Evolutionary conservation across 1,140 invertebrate genomes (phyloP).

Genomic region (Hermatobates lingyangjiaoensis): DNA sequence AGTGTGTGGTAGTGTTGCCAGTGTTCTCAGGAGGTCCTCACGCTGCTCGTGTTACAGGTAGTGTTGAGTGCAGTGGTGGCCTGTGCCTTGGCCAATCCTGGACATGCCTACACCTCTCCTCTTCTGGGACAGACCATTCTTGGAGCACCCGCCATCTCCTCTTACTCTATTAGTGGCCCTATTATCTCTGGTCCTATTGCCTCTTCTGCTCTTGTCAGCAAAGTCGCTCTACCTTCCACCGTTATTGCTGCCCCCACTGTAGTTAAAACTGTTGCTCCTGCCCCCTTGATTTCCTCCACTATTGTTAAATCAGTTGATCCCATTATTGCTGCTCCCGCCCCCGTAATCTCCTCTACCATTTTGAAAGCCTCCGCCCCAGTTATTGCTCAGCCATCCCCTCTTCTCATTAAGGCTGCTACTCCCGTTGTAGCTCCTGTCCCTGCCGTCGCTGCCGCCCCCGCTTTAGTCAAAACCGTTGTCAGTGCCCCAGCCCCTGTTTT

Average conservation of each 20-base stretch:
- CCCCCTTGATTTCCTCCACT: constrained; percentile 2
- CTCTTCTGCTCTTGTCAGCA: no score
- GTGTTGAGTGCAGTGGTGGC: constrained; percentile 19
- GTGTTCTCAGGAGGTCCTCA: no score
- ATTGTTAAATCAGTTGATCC: no score
- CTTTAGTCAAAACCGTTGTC: constrained; percentile 9
- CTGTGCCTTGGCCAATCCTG: constrained; percentile 14
- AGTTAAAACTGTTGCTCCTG: constrained; percentile 10
- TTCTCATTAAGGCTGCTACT: constrained; percentile 10
- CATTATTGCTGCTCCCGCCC: constrained; percentile 1
- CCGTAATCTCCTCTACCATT: constrained; percentile 10
- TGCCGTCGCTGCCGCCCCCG: background rate
- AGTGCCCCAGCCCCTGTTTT: constrained; percentile 9
- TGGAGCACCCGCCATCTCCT: constrained; percentile 19
- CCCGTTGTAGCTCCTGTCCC: background rate
- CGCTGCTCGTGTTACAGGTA: no score
- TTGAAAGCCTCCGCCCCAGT: constrained; percentile 10
- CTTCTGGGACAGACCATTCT: no score
- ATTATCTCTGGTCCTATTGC: no score
- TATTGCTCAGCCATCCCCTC: constrained; percentile 4
- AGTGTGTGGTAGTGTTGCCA: no score
- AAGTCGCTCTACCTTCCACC: constrained; percentile 19
- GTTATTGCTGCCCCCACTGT: constrained; percentile 22
- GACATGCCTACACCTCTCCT: constrained; percentile 9
- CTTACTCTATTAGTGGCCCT: constrained; percentile 10